These are phyloP conservation scores for Eulacestoma nigropectus DNA, from an alignment of 2,113 vertebrate genomes.

Conservation along the genomic window DNA sequence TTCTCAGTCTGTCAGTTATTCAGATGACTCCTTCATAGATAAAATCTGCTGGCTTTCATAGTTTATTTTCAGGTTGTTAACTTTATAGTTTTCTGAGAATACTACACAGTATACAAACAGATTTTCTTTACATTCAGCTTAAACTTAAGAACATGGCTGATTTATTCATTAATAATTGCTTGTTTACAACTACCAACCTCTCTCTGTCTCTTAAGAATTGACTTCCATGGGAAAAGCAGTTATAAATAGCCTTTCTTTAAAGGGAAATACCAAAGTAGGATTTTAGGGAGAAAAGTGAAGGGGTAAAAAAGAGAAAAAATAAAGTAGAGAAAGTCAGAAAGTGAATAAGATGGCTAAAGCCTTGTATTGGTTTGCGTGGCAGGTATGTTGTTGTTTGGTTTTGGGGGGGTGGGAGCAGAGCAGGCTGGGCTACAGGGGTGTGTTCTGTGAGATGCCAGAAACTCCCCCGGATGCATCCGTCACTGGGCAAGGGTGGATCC, in stretches of 20 bases:
- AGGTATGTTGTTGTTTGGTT: not conserved
- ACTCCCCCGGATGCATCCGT: not conserved
- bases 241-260: not conserved
- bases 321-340: not conserved
- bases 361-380: not conserved
- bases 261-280: not conserved
- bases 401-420: rapidly evolving
- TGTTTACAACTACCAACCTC: not conserved
- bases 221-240: not conserved
- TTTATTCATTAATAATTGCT: not conserved
- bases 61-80: not conserved
- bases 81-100: not conserved
- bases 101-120: not conserved
- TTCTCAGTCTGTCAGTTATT: not conserved
- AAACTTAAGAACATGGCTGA: not conserved
- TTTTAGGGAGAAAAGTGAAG: not conserved
- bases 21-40: not conserved
- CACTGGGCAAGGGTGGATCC: not conserved
- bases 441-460: not conserved
- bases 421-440: not conserved
- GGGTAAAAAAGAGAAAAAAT: not conserved
- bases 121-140: not conserved
- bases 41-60: not conserved
- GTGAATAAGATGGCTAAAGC: not conserved
- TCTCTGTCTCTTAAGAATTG: not conserved